Evolutionary conservation across 2,113 vertebrate species (phyloP).

Genomic region (Microtus pennsylvanicus): DNA sequence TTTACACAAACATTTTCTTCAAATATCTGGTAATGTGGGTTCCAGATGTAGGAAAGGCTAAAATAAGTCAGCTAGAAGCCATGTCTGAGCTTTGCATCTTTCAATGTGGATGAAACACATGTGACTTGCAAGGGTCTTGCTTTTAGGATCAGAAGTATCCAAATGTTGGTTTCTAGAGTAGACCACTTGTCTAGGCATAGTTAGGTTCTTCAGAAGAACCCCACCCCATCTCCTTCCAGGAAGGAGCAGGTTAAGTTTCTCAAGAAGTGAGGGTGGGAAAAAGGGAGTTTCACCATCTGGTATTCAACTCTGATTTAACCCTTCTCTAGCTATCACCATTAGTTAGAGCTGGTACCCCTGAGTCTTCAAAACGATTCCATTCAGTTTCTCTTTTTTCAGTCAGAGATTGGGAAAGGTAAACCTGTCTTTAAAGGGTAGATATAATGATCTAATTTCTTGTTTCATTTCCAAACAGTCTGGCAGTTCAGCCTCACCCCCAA

Average conservation of each 20-base stretch:
- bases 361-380: background rate
- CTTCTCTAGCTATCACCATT: background rate
- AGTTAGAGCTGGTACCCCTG: background rate
- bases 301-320: background rate
- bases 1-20: conserved; percentile 1
- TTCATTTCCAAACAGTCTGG: conserved; percentile 18
- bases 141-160: background rate
- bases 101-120: background rate
- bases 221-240: background rate
- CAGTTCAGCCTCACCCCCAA: background rate
- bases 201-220: background rate
- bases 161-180: background rate
- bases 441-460: background rate
- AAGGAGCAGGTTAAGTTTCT: background rate
- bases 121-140: background rate
- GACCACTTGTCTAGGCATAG: background rate
- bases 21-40: background rate
- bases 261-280: background rate
- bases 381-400: background rate
- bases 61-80: background rate
- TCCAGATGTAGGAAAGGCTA: background rate
- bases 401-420: background rate
- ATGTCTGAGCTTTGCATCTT: background rate
- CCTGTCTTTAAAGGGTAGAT: background rate
- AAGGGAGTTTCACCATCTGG: background rate